Percentiles rank a stretch among this genome's conserved stretches.
Evolutionary conservation across 2,113 vertebrate genomes (phyloP).

Genomic region (Podilymbus podiceps): DNA sequence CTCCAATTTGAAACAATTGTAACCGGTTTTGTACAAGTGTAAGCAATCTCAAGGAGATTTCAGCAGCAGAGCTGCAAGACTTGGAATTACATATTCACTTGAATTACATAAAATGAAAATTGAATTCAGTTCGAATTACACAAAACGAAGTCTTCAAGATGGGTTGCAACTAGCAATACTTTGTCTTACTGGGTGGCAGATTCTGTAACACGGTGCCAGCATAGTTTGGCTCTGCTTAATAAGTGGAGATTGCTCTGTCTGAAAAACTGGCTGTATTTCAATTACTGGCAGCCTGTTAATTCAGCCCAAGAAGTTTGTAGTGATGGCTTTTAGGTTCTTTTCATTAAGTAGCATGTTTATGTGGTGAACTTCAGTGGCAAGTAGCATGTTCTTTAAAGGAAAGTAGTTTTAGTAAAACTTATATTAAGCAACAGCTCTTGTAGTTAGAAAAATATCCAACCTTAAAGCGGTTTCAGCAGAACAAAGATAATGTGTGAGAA

Average conservation of each 20-base stretch:
- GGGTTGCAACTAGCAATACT: not conserved
- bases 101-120: not conserved
- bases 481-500: constrained; percentile 21
- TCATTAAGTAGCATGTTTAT: not conserved
- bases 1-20: not conserved
- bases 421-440: not conserved
- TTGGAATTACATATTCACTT: not conserved
- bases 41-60: not conserved
- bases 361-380: not conserved
- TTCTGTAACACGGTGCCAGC: not conserved
- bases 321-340: not conserved
- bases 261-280: constrained; percentile 28
- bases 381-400: not conserved
- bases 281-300: not conserved
- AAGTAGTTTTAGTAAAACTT: constrained; percentile 5
- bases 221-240: not conserved
- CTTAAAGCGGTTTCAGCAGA: not conserved
- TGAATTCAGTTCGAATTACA: not conserved
- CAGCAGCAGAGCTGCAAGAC: not conserved
- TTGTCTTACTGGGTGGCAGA: not conserved
- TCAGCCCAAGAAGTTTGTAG: not conserved
- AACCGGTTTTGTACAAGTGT: not conserved
- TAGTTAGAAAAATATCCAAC: not conserved
- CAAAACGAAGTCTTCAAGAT: not conserved
- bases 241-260: not conserved